Evolutionary conservation across 1,140 invertebrate species (phyloP).

Genomic region (Aporrectodea caliginosa): DNA sequence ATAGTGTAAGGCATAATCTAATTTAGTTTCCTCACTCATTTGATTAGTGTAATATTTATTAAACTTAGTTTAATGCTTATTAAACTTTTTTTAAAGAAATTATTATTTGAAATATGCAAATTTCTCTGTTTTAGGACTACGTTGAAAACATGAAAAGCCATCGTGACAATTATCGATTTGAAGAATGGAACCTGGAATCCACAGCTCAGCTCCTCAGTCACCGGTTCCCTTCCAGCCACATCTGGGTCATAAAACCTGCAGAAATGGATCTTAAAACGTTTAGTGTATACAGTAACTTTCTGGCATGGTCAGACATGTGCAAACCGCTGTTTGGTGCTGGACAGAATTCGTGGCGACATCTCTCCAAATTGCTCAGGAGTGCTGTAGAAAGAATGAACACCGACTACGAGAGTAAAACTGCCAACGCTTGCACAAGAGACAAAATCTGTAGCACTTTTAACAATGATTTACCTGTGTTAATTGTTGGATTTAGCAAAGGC

Average conservation of each 20-base stretch:
- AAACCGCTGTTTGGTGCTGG: conserved; percentile 65
- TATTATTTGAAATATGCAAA: too few species aligned
- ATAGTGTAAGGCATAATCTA: too few species aligned
- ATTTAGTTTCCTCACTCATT: too few species aligned
- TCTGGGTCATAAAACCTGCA: conserved; percentile 70
- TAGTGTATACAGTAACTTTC: conserved; percentile 83
- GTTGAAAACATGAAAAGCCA: background rate
- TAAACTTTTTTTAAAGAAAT: too few species aligned
- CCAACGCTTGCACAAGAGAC: too few species aligned
- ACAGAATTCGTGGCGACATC: conserved; percentile 61
- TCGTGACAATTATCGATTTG: background rate
- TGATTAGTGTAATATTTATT: too few species aligned
- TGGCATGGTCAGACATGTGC: conserved; percentile 66
- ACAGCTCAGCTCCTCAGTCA: conserved; percentile 65
- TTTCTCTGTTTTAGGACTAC: background rate
- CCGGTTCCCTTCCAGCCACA: conserved; percentile 67
- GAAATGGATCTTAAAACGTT: conserved; percentile 77
- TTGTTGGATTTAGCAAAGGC: conserved; percentile 83
- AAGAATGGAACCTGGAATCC: conserved; percentile 72
- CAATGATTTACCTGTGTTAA: conserved; percentile 58
- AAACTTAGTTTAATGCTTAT: too few species aligned
- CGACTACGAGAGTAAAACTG: background rate
- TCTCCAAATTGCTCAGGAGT: conserved; percentile 59
- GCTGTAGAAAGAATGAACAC: background rate
- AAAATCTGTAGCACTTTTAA: background rate